Base-by-base conservation (phyloP, 2,797 vertebrate genomes). In the Megaceryle alcyon region DNA sequence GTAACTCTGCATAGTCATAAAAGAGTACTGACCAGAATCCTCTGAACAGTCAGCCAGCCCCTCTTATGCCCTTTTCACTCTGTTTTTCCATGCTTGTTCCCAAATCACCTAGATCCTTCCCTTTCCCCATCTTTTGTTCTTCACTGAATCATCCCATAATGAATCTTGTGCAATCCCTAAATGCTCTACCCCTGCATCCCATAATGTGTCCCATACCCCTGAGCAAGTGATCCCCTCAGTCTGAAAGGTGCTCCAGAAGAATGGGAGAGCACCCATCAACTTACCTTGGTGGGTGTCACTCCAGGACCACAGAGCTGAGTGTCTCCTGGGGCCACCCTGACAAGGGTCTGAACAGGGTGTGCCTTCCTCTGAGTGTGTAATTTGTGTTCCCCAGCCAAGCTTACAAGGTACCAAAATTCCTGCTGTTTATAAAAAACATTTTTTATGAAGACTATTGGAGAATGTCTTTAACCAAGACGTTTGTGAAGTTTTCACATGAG, bases 1-100 rank as follows among this genome's bases (percentile, higher is more conserved):
- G 41, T 23, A 9, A 20, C 11, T 0, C 0, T 41, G 6, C 7
- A 35, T 14, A 76, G 22, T 29, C 53, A n/a, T 29, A 37, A 35
- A 61, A 83, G 11, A 49, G 26, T 23, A 44, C 43, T 54, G 28
- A 63, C 10, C 33, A 73, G 8, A n/a, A 83, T 72, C 4, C 25
- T 44, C 5, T 16, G 3, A 60, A 12, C 13, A 19, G 22, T 8
- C 23, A 73, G 23, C 28, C 33, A 68, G 5, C 4, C 7, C 7
- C 3, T 71, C 57, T 73, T 49, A 48, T 19, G 7, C 4, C 10
- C 1, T 51, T 82, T 82, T 56, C 9, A 6, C 16, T 68, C 9
- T 78, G 2, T 79, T 89, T 91, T 48, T 10, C 18, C 9, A n/a
- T 33, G 12, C 0, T 3, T 82, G 8, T 69, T 69, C 54, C 12